These are phyloP conservation scores for Microplitis mediator DNA, from an alignment of 1,140 invertebrate species.

Conservation along the genomic window DNA sequence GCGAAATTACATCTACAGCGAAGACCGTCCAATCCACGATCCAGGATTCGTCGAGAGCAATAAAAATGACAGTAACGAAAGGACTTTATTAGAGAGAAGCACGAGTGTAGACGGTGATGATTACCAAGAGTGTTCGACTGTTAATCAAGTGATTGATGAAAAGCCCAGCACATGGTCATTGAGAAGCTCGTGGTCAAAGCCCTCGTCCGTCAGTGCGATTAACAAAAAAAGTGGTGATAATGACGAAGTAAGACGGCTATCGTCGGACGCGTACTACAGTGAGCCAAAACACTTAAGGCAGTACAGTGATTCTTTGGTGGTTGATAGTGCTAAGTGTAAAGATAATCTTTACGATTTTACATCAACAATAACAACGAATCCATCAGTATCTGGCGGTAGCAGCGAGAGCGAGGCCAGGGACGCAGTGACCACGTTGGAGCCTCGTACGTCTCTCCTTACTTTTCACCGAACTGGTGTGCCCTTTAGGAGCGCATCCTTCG, in stretches of 20 bases:
- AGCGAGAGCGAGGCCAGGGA: conserved; percentile 48
- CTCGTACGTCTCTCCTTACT: conserved; percentile 52
- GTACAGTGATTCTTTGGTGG: conserved; percentile 51
- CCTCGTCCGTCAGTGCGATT: background rate
- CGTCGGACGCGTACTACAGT: conserved; percentile 10
- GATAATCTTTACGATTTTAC: conserved; percentile 39
- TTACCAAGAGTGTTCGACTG: too few species aligned
- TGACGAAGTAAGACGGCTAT: conserved; percentile 30
- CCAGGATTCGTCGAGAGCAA: too few species aligned
- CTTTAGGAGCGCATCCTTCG: conserved; percentile 81
- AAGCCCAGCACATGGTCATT: background rate
- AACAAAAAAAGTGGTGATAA: conserved; percentile 17
- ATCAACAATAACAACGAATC: conserved; percentile 25
- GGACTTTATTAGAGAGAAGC: too few species aligned
- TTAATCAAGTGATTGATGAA: too few species aligned
- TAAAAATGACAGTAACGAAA: too few species aligned
- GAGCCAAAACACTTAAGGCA: conserved; percentile 46
- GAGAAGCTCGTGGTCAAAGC: conserved; percentile 9
- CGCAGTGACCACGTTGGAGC: conserved; percentile 50
- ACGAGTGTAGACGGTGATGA: background rate
- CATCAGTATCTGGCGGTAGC: background rate
- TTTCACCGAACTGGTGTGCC: conserved; percentile 54
- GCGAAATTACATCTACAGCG: conserved; percentile 49
- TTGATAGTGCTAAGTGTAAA: conserved; percentile 46
- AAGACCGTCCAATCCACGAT: conserved; percentile 32